phyloP scores from a whole-genome alignment of 2,888 invertebrate genomes.

The Eupsilia transversa region DNA sequence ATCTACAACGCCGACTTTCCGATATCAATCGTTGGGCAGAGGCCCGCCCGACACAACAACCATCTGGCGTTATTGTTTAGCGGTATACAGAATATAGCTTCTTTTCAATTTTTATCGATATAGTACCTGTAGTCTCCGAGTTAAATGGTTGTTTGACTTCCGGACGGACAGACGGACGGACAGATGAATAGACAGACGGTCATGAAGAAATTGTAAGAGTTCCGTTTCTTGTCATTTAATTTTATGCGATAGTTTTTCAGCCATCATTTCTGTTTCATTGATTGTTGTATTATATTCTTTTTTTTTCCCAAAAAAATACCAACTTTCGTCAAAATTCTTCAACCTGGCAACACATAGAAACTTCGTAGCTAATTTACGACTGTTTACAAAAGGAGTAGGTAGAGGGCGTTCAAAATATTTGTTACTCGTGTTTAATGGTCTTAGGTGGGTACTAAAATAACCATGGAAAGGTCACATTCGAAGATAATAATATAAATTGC shows the following conservation, averaged over 20 bases:
- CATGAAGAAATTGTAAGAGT: background rate
- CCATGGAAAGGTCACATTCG: slow-evolving; percentile 38
- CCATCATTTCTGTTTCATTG: background rate
- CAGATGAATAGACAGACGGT: no score
- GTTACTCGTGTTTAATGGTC: slow-evolving; percentile 31
- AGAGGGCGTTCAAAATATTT: slow-evolving; percentile 52
- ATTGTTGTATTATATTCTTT: background rate
- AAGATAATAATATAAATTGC: background rate
- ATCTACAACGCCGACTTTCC: no score
- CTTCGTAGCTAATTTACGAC: slow-evolving; percentile 60
- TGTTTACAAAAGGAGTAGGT: slow-evolving; percentile 58
- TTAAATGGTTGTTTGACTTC: background rate
- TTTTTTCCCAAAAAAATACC: background rate
- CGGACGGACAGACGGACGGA: no score
- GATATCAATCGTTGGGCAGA: no score
- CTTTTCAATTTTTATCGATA: background rate
- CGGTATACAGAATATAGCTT: background rate
- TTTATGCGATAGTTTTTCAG: background rate
- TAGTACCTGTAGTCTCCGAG: background rate
- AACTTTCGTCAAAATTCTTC: background rate
- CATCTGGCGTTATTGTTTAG: no score
- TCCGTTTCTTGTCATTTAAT: no score
- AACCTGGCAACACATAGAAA: slow-evolving; percentile 52
- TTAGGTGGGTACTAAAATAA: slow-evolving; percentile 13
- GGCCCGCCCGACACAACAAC: no score